Percentiles rank a stretch among this genome's conserved stretches.
phyloP scores from a whole-genome alignment of 2,888 invertebrate species.

The Timandra comae region DNA sequence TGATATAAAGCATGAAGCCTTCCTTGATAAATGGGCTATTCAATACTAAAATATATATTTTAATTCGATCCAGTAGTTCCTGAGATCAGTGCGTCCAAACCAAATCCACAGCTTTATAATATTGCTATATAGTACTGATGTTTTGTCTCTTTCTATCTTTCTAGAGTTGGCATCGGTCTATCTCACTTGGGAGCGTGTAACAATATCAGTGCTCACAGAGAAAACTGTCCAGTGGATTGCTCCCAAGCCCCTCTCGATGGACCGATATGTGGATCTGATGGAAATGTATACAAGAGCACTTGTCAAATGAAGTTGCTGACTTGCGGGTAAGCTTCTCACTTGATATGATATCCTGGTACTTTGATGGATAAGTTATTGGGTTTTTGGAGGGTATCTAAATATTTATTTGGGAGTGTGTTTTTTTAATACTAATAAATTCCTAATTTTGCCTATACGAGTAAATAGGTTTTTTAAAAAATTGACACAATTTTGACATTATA shows the following conservation, averaged over 20 bases:
- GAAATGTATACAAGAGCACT: constrained; percentile 93
- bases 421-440: no score
- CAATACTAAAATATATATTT: no score
- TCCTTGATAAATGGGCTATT: no score
- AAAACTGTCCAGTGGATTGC: constrained; percentile 92
- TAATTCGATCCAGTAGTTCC: no score
- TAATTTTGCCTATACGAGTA: no score
- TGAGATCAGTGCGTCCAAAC: no score
- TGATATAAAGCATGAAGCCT: no score
- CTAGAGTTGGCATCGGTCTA: constrained; percentile 87
- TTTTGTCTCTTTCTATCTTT: constrained; percentile 6
- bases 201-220: constrained; percentile 85
- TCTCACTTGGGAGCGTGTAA: constrained; percentile 92
- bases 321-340: constrained; percentile 81
- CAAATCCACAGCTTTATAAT: no score
- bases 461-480: no score
- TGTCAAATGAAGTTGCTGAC: constrained; percentile 95
- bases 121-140: no score
- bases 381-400: neutral
- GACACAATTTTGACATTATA: no score
- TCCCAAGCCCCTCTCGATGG: constrained; percentile 91
- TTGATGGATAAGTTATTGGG: neutral
- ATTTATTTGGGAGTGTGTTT: no score
- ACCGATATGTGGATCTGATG: constrained; percentile 94
- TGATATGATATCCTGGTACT: constrained; percentile 15